Base-by-base conservation (phyloP, 2,888 invertebrate genomes). In the Nephrocerus scutellatus region DNA sequence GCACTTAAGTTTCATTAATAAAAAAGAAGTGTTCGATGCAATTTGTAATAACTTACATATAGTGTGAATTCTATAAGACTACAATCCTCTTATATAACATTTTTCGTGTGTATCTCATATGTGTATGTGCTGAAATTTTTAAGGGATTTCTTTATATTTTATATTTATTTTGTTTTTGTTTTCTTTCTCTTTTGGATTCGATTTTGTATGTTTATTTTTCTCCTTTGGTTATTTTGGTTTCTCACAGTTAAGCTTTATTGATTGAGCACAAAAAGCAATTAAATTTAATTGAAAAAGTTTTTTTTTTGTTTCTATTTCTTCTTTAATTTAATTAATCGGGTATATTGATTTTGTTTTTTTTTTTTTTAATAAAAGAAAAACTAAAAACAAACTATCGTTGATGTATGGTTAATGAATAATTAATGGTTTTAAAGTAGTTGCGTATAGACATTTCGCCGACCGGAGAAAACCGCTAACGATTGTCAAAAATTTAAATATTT, bases 241-340 rank as follows among this genome's bases (percentile, higher is more conserved):
- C 60, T 64, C 64, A 65, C 66, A 65, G 65, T 60, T 62, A 65
- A 63, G 64, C 65, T 66, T 66, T 58, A 63, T 62, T 59, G 58
- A 60, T 63, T 65, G 64, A 65, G 66, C 64, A 62, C 62, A 60
- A 61, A 53, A 59, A 63, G 62, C 61, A 60, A 56, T 57, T 34
- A 39, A 41, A 40, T 36, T 22, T 30, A 38, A 45, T n/a, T 50
- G 49, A 56, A 55, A 57, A 47, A 46, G 48, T 36, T 38, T 48
- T 49, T 49, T 44, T 43, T 20, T 40, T 41, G 34, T 22, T 14
- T 34, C 32, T 41, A 28, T 22, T 42, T 38, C 18, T 41, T 19
- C 26, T n/a, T 33, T 18, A n/a, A 7, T 19, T 26, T 39, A 7
- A 25, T 36, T 32, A 31, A 14, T 22, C 37, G 33, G 45, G 42